Evolutionary conservation across 2,797 vertebrate genomes (phyloP).

Genomic region (Iguana delicatissima): DNA sequence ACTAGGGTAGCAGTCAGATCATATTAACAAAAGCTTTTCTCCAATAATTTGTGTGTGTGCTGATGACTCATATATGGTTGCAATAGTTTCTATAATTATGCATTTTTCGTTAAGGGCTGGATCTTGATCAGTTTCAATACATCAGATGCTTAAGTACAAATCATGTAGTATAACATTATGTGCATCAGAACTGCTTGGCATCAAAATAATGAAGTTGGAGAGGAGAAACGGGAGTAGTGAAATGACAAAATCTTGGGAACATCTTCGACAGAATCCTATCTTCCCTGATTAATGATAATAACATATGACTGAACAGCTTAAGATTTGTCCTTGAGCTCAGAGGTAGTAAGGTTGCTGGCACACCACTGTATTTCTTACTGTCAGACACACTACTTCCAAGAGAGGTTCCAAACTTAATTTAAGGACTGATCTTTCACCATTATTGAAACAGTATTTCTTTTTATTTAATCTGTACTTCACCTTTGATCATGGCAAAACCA

Average conservation of each 20-base stretch:
- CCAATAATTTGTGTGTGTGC: neutral
- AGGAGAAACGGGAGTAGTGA: constrained; percentile 44
- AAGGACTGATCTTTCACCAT: constrained; percentile 50
- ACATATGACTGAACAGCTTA: constrained; percentile 42
- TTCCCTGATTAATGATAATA: constrained; percentile 62
- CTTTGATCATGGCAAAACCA: constrained; percentile 59
- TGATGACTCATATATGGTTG: neutral
- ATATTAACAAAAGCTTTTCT: neutral
- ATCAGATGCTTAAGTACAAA: neutral
- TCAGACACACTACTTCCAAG: constrained; percentile 40
- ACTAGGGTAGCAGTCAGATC: neutral
- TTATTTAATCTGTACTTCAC: constrained; percentile 64
- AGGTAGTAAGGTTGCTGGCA: constrained; percentile 46
- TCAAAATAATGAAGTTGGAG: neutral
- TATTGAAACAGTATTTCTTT: constrained; percentile 72
- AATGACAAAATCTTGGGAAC: constrained; percentile 40
- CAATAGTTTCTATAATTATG: neutral
- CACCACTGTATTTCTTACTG: constrained; percentile 45
- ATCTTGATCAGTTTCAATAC: constrained; percentile 14
- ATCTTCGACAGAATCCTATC: neutral
- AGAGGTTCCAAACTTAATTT: constrained; percentile 38
- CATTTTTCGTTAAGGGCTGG: neutral
- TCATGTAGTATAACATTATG: neutral
- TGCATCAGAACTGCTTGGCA: neutral
- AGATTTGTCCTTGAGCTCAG: constrained; percentile 66